Conservation (phyloP, 2,113 vertebrate genomes). For the Mormyrus iriodes region DNA sequence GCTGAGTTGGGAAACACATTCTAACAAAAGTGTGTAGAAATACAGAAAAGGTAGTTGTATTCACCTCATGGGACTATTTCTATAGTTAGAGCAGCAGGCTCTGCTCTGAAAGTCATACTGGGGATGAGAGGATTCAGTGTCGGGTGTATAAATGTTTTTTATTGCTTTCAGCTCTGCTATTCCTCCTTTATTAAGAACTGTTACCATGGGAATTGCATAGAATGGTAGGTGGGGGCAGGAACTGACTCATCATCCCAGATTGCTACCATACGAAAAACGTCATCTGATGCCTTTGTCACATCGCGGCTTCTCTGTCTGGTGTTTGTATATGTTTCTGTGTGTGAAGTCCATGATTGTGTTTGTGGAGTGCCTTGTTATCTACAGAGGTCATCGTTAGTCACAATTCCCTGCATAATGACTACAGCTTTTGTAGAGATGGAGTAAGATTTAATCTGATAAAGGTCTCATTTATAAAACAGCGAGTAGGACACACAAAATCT, state of each 20-base stretch:
- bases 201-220: background rate
- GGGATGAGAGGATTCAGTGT: background rate
- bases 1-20: no score
- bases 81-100: background rate
- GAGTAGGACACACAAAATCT: no score
- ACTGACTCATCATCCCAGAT: background rate
- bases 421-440: background rate
- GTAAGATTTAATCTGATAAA: background rate
- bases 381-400: background rate
- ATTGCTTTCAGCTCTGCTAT: background rate
- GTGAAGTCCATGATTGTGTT: background rate
- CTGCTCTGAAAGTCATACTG: background rate
- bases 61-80: background rate
- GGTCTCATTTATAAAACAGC: no score
- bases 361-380: background rate
- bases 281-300: background rate
- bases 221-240: background rate
- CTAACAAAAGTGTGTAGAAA: background rate
- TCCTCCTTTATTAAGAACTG: background rate
- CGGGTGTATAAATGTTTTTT: background rate
- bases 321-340: background rate
- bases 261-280: no score
- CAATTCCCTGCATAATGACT: background rate
- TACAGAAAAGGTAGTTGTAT: background rate
- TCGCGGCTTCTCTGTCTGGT: background rate